Evolutionary conservation across 2,888 invertebrate genomes (phyloP).

Genomic region (Drosophila stalkeri): DNA sequence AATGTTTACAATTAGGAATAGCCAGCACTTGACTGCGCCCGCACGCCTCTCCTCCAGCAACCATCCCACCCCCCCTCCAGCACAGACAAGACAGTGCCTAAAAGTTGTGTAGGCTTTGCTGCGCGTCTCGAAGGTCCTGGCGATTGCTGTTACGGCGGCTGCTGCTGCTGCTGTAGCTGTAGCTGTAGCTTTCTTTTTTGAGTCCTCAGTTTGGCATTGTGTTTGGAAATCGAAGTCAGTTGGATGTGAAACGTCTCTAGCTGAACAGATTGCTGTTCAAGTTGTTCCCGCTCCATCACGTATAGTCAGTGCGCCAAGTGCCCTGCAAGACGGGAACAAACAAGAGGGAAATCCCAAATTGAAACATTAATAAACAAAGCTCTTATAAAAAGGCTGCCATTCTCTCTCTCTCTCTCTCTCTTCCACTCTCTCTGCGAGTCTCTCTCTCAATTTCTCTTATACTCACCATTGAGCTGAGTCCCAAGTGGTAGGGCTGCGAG

Average conservation of each 20-base stretch:
- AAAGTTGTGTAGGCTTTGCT: slow-evolving; percentile 3
- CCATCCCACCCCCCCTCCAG: neutral
- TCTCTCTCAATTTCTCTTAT: slow-evolving; percentile 33
- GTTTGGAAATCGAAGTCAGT: slow-evolving; percentile 57
- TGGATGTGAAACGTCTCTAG: slow-evolving; percentile 65
- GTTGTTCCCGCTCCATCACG: slow-evolving; percentile 90
- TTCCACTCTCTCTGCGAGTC: neutral
- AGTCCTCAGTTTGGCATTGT: slow-evolving; percentile 80
- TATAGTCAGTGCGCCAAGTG: slow-evolving; percentile 96
- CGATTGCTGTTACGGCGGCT: neutral
- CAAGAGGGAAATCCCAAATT: slow-evolving; percentile 23
- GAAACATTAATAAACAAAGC: slow-evolving; percentile 38
- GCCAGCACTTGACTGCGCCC: slow-evolving; percentile 63
- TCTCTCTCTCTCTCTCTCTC: neutral
- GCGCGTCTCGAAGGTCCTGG: slow-evolving; percentile 13
- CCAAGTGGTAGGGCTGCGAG: slow-evolving; percentile 89
- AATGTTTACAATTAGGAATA: slow-evolving; percentile 81
- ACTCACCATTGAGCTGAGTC: slow-evolving; percentile 89
- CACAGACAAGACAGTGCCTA: slow-evolving; percentile 11
- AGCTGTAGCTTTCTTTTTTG: slow-evolving; percentile 22
- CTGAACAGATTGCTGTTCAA: slow-evolving; percentile 85
- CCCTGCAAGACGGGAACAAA: slow-evolving; percentile 86
- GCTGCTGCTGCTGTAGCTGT: neutral
- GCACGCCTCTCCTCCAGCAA: neutral
- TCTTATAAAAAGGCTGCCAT: slow-evolving; percentile 14